Base-by-base conservation (phyloP, 2,113 vertebrate genomes). In the Xenopus borealis region DNA sequence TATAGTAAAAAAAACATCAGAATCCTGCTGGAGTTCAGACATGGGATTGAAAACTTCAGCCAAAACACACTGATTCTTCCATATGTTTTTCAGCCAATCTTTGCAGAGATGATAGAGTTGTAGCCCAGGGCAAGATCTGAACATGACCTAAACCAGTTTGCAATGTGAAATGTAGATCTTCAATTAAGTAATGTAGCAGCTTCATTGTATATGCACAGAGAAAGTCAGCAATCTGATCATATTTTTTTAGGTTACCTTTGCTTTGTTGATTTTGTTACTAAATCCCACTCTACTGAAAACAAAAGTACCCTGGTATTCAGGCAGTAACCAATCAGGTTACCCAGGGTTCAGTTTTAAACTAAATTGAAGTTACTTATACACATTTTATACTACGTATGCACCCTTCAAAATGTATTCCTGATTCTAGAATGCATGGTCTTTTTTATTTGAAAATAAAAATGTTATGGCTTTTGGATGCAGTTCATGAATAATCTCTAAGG, bases 101-200 rank as follows among this genome's bases (percentile, higher is more conserved):
- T n/a, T 83, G 85, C 87, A 85, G 90, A 85, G 89, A 91, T 86
- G 85, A 89, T 89, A 83, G 85, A 89, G 91, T 88, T 90, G 84
- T 79, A 84, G 84, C 86, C 83, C 65, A 78, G 66, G 85, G 71
- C 75, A 50, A 82, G 79, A 88, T 87, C 88, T 88, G 86, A 88
- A 66, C 75, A 79, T 75, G 75, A 84, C 81, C 71, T 86, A 81
- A 67, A 79, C 79, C 78, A 65, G 72, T 23, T 77, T 85, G 83
- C 59, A 72, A 85, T 82, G 82, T 79, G 79, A 72, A 78, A 85
- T 71, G 66, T 77, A 67, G 78, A 66, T 71, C 87, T 85, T 79
- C 2, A 44, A 83, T 80, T 83, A 62, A 81, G 78, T 69, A 88
- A 88, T 87, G 89, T 85, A 91, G 86, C 85, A 83, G 83, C 82